Evolutionary conservation across 2,113 vertebrate genomes (phyloP).

Genomic region (Oreamnos americanus): DNA sequence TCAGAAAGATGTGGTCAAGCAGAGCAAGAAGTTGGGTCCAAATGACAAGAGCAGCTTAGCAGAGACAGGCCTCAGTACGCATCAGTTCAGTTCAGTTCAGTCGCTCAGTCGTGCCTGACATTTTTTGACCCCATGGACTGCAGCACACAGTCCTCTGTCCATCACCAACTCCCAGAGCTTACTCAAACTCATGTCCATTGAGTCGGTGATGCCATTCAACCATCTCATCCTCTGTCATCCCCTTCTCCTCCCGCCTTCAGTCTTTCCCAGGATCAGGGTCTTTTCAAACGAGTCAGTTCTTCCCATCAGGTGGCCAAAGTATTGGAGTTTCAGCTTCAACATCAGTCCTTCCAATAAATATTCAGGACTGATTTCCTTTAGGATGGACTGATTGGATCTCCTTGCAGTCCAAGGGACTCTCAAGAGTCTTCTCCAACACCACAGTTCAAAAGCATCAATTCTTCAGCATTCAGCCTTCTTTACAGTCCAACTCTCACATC

Average conservation of each 20-base stretch:
- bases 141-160: background rate
- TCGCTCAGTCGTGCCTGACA: background rate
- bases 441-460: background rate
- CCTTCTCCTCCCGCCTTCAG: rapidly evolving
- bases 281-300: background rate
- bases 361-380: background rate
- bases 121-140: background rate
- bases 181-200: background rate
- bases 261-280: background rate
- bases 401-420: background rate
- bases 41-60: background rate
- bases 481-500: background rate
- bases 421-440: background rate
- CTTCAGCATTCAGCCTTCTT: background rate
- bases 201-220: rapidly evolving
- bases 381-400: background rate
- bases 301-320: background rate
- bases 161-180: background rate
- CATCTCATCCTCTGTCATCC: background rate
- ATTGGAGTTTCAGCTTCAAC: background rate
- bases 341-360: background rate
- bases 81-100: background rate
- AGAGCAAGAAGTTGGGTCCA: background rate
- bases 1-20: background rate
- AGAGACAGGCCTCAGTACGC: background rate